These are phyloP conservation scores for Todus mexicanus DNA, from an alignment of 2,797 vertebrate species.

Conservation along the genomic window DNA sequence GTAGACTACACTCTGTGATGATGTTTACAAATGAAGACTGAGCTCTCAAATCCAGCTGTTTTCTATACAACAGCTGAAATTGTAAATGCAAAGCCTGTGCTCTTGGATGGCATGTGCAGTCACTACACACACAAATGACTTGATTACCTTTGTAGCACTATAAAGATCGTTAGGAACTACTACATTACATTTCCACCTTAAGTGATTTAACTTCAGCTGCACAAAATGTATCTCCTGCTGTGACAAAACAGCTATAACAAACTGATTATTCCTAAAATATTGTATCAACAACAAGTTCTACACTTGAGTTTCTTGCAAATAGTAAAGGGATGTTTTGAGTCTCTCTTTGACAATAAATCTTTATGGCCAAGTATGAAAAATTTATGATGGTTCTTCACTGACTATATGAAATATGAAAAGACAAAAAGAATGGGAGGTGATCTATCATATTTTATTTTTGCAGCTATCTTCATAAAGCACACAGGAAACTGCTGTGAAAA, in stretches of 20 bases:
- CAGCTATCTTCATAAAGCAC: constrained; percentile 1
- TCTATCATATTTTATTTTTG: constrained; percentile 24
- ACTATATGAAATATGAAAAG: constrained; percentile 1
- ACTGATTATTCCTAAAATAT: constrained; percentile 23
- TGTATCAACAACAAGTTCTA: not conserved
- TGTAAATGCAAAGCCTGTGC: not conserved
- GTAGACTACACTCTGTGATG: fast-evolving
- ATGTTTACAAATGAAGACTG: not conserved
- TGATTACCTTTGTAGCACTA: not conserved
- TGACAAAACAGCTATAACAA: not conserved
- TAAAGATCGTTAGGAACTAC: not conserved
- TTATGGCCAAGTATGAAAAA: constrained; percentile 12
- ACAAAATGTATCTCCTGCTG: not conserved
- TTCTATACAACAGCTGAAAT: not conserved
- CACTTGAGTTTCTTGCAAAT: not conserved
- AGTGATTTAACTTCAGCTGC: not conserved
- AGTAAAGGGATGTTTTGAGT: not conserved
- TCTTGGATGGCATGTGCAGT: not conserved
- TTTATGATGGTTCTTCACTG: constrained; percentile 10
- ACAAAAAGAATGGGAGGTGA: constrained; percentile 23
- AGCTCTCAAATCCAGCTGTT: not conserved
- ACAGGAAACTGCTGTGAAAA: constrained; percentile 8
- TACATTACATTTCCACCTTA: not conserved
- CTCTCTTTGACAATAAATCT: not conserved
- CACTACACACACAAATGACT: not conserved